Evolutionary conservation across 2,113 vertebrate genomes (phyloP).

Genomic region (Ascaphus truei): DNA sequence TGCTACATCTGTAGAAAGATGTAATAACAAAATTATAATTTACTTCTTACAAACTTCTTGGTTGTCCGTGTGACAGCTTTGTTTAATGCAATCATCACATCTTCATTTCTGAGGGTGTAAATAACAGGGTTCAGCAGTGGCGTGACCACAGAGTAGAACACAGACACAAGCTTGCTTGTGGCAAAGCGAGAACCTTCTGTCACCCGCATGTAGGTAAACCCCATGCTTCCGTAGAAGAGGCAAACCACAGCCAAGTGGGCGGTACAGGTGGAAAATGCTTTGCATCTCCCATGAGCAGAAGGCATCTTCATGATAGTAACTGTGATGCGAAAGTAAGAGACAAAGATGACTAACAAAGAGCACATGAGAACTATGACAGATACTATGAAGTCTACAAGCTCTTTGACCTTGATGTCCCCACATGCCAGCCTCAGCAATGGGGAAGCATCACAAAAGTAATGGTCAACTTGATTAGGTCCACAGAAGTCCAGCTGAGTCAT

Average conservation of each 20-base stretch:
- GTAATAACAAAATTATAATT: no score
- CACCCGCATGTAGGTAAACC: conserved; percentile 36
- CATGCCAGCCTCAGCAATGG: conserved; percentile 26
- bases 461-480: not conserved
- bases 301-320: conserved; percentile 8
- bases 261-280: conserved; percentile 26
- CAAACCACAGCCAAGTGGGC: conserved; percentile 28
- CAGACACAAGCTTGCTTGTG: conserved; percentile 27
- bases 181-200: conserved; percentile 24
- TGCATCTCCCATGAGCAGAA: conserved; percentile 17
- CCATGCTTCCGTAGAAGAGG: conserved; percentile 30
- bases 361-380: not conserved
- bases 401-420: not conserved
- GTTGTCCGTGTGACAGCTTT: no score
- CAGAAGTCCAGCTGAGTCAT: conserved; percentile 23
- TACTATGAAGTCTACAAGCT: conserved; percentile 6
- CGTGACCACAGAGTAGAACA: conserved; percentile 41
- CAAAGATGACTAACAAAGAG: not conserved
- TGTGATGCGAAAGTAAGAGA: not conserved
- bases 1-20: no score
- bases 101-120: conserved; percentile 35
- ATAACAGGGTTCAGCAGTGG: conserved; percentile 40
- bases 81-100: no score
- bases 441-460: conserved; percentile 22
- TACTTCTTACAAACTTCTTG: not conserved